Evolutionary conservation across 2,888 invertebrate genomes (phyloP), one percentile per base, ranked within the genome.

Genomic region (Nebria salina): DNA sequence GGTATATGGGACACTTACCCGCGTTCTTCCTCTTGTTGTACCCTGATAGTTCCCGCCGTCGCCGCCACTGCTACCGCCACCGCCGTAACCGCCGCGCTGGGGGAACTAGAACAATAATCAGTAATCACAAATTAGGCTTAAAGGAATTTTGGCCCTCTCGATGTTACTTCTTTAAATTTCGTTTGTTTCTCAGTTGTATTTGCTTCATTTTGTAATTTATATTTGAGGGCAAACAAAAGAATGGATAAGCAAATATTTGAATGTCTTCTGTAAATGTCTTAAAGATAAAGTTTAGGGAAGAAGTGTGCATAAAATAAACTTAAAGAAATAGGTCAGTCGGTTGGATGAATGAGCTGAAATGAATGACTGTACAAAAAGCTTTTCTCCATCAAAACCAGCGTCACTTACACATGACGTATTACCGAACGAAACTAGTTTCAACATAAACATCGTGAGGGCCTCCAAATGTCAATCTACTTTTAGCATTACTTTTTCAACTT

Each of bases 1-100:
- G 13, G 77, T 41, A 77, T 43, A 41, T 72, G 26, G 5, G 65
- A 11, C 15, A 76, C 81, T 81, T 65, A 81, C 81, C 81, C 81
- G 64, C 73, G 81, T 76, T 20, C 81, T 76, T 65, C 76, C 81
- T 72, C 81, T 81, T 43, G 26, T 72, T 64, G 81, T 65, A 9
- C 76, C 76, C 75, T 68, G 76, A 66, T 81, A 81, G 81, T 81
- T 81, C 81, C 81, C 81, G 70, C 81, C 81, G 65, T 81, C 81
- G 81, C 72, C 42, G 72, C 72, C 43, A 65, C 76, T 76, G 65
- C 76, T 65, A 34, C 81, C 75, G 66, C 81, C 81, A 42, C 76
- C 81, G 73, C 72, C 42, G 72, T 65, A 34, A 66, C 76, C 76
- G 66, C 76, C 73, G 73, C 81, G 76, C 73, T 72, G 81, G 75